Conservation (phyloP, 2,888 invertebrate species). For the Platycnemis pennipes region DNA sequence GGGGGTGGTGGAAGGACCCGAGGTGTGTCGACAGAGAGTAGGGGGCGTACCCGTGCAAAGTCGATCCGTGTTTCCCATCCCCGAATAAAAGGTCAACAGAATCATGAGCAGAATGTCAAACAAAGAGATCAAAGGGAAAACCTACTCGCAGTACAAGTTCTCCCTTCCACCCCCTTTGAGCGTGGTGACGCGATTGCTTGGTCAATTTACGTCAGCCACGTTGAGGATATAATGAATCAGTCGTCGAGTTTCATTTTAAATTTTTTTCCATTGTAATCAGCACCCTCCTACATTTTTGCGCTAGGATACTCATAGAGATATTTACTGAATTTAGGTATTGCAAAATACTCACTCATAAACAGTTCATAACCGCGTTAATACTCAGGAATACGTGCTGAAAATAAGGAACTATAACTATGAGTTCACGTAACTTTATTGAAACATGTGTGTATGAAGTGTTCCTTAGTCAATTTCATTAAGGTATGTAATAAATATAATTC, state of each 20-base stretch:
- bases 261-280: background rate
- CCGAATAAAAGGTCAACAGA: constrained; percentile 55
- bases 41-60: constrained; percentile 1
- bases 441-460: too few species aligned
- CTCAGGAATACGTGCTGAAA: too few species aligned
- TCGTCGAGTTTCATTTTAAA: background rate
- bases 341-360: too few species aligned
- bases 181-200: background rate
- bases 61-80: background rate
- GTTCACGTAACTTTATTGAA: too few species aligned
- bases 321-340: too few species aligned
- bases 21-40: background rate
- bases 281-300: background rate
- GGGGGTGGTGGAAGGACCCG: background rate
- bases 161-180: background rate
- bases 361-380: too few species aligned
- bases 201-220: background rate
- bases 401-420: too few species aligned
- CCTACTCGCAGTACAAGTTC: background rate
- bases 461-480: too few species aligned
- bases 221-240: background rate
- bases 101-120: constrained; percentile 58
- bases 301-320: too few species aligned
- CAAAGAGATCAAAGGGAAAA: constrained; percentile 55
- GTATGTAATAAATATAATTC: too few species aligned